Conservation (phyloP, 2,797 vertebrate genomes). For the Micropoecilia bifurca region DNA sequence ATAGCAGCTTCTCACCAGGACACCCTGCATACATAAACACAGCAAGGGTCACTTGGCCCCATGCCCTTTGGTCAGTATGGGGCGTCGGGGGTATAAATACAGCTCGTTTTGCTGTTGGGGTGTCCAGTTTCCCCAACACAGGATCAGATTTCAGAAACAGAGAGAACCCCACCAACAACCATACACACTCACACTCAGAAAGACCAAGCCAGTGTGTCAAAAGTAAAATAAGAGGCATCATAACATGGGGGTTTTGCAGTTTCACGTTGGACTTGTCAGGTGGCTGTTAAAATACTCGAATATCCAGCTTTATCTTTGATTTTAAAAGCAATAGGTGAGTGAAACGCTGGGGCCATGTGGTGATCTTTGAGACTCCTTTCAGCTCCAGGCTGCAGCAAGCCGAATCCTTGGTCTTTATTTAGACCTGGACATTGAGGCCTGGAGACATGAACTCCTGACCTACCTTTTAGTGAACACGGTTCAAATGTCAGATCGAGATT, state of each 20-base stretch:
- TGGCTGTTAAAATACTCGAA: slow-evolving; percentile 2
- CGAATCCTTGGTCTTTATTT: slow-evolving; percentile 77
- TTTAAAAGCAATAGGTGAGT: slow-evolving; percentile 9
- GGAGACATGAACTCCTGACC: slow-evolving; percentile 77
- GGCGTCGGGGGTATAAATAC: slow-evolving; percentile 57
- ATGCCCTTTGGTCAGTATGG: slow-evolving; percentile 17
- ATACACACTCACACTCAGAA: background rate
- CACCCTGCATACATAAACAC: slow-evolving; percentile 17
- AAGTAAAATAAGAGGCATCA: background rate
- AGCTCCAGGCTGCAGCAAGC: slow-evolving; percentile 56
- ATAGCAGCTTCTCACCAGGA: slow-evolving; percentile 22
- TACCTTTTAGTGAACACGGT: slow-evolving; percentile 76
- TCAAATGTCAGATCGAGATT: slow-evolving; percentile 69
- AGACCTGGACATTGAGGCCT: slow-evolving; percentile 73
- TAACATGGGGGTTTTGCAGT: background rate
- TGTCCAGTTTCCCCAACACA: slow-evolving; percentile 57
- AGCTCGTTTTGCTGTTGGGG: slow-evolving; percentile 43
- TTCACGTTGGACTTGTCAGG: slow-evolving; percentile 13
- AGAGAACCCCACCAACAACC: slow-evolving; percentile 14
- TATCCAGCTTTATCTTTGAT: slow-evolving; percentile 12
- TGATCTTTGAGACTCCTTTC: slow-evolving; percentile 52
- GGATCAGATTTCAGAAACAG: slow-evolving; percentile 34
- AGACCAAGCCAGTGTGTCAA: background rate
- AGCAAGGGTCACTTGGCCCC: slow-evolving; percentile 18
- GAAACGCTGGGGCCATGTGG: slow-evolving; percentile 18